These are phyloP conservation scores for Carollia perspicillata DNA, from an alignment of 2,113 vertebrate species.

Conservation along the genomic window DNA sequence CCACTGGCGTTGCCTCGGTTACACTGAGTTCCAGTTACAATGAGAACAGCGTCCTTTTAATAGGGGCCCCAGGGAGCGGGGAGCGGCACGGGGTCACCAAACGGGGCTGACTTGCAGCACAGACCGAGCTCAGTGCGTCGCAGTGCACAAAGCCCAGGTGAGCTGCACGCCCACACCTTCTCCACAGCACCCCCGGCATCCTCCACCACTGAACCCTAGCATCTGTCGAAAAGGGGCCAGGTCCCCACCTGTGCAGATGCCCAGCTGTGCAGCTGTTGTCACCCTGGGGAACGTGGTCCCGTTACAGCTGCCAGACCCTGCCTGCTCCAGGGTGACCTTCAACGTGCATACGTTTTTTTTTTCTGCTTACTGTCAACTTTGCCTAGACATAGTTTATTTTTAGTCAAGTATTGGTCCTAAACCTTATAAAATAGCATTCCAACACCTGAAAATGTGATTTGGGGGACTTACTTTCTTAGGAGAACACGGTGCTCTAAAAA, in stretches of 20 bases:
- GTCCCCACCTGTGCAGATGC: neutral
- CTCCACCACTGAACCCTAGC: neutral
- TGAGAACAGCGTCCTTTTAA: slow-evolving; percentile 21
- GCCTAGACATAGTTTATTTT: neutral
- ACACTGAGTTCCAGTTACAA: slow-evolving; percentile 7
- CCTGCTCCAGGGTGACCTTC: neutral
- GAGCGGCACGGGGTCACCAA: neutral
- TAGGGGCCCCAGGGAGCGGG: neutral
- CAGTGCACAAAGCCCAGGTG: neutral
- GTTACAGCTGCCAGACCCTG: neutral
- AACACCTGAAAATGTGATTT: neutral
- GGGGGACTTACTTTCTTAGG: neutral
- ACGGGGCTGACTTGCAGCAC: neutral
- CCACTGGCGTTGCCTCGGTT: slow-evolving; percentile 2
- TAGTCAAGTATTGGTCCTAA: neutral
- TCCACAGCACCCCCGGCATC: neutral
- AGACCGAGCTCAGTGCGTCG: neutral
- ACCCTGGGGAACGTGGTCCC: neutral
- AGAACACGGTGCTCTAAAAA: neutral
- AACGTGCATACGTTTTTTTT: neutral
- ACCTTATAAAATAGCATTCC: neutral
- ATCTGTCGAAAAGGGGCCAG: neutral
- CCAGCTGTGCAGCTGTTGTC: neutral
- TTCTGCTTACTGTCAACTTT: neutral
- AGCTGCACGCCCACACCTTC: neutral